Percentiles rank a stretch among this genome's conserved stretches.
These are phyloP conservation scores for Conger conger DNA, from an alignment of 2,113 vertebrate species.

Conservation along the genomic window DNA sequence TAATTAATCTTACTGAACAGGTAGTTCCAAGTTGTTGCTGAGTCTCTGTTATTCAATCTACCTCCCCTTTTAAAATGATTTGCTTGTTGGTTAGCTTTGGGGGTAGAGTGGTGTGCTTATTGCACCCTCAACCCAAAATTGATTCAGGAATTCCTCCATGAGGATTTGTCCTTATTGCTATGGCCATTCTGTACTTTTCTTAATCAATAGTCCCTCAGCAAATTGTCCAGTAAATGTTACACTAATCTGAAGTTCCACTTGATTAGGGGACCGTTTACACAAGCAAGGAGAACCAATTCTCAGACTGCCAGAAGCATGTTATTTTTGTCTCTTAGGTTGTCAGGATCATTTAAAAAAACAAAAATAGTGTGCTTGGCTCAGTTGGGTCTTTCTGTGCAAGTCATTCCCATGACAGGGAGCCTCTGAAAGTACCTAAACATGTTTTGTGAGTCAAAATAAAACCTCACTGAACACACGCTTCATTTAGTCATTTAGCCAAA, in stretches of 20 bases:
- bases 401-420: neutral
- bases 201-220: no score
- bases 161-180: neutral
- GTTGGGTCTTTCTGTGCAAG: neutral
- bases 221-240: no score
- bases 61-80: neutral
- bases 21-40: constrained; percentile 1
- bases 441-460: neutral
- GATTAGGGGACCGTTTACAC: no score
- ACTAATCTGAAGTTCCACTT: no score
- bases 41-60: neutral
- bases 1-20: constrained; percentile 3
- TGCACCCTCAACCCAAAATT: neutral
- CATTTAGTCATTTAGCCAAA: neutral
- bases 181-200: neutral
- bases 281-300: no score
- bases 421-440: neutral
- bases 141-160: neutral
- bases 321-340: neutral
- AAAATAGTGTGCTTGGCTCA: neutral
- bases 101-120: neutral
- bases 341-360: neutral
- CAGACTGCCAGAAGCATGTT: neutral
- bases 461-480: neutral
- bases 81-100: neutral